These are phyloP conservation scores for Goniozus legneri DNA, from an alignment of 1,140 invertebrate species.

Conservation along the genomic window DNA sequence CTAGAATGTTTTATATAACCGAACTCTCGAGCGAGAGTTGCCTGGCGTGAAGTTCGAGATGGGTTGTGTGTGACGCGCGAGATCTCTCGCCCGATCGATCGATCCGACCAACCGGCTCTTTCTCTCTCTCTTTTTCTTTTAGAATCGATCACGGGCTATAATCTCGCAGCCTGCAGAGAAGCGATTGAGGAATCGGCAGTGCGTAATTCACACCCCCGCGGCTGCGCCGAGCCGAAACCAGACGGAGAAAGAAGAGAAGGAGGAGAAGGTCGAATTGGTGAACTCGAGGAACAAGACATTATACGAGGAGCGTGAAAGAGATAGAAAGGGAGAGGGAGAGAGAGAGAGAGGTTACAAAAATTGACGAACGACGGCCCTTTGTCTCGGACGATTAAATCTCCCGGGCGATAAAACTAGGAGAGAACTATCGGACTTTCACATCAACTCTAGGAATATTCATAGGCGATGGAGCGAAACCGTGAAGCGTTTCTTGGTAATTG, in stretches of 20 bases:
- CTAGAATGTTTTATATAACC: not conserved
- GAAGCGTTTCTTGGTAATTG: too few relatives aligned
- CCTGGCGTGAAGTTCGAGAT: constrained; percentile 3
- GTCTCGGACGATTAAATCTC: too few relatives aligned
- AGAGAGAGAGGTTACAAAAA: constrained; percentile 12
- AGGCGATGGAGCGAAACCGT: too few relatives aligned
- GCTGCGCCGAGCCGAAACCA: too few relatives aligned
- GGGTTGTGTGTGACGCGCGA: constrained; percentile 12
- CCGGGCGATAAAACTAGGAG: too few relatives aligned
- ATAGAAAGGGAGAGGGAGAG: constrained; percentile 7
- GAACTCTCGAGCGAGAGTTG: constrained; percentile 8
- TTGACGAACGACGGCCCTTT: too few relatives aligned
- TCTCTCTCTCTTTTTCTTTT: too few relatives aligned
- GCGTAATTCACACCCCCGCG: constrained; percentile 19
- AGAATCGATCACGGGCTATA: constrained; percentile 14
- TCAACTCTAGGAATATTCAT: too few relatives aligned
- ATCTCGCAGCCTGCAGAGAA: constrained; percentile 16
- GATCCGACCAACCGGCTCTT: constrained; percentile 13
- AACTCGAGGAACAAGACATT: not conserved
- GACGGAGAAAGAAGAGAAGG: not conserved
- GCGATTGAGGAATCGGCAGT: not conserved
- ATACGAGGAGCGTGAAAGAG: not conserved
- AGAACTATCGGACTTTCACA: too few relatives aligned
- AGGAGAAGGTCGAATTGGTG: constrained; percentile 1
- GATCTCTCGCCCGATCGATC: constrained; percentile 15